Conservation (phyloP, 2,113 vertebrate genomes). For the Zosterops hypoxanthus region DNA sequence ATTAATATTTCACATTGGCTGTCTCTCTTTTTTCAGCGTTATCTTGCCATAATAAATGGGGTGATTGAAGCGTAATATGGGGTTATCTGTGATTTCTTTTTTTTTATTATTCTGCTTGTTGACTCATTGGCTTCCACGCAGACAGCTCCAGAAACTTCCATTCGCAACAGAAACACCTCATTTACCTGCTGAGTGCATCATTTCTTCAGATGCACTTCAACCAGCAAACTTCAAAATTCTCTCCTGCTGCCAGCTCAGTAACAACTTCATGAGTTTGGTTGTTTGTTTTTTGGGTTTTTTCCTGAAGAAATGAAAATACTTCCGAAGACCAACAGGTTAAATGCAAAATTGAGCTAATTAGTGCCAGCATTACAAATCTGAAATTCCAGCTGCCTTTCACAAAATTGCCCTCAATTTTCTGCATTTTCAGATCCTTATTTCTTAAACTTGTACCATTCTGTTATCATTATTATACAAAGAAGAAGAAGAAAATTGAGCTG, state of each 20-base stretch:
- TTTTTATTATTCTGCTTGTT: not conserved
- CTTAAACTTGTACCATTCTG: not conserved
- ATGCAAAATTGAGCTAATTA: not conserved
- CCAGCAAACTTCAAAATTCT: not conserved
- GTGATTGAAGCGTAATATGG: not conserved
- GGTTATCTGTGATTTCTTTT: not conserved
- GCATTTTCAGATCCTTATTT: not conserved
- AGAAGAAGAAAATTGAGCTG: not conserved
- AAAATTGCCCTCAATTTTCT: conserved; percentile 14
- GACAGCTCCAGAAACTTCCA: not conserved
- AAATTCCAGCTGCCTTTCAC: not conserved
- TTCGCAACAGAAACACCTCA: not conserved
- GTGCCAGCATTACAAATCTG: not conserved
- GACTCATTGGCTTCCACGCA: not conserved
- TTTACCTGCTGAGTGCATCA: not conserved
- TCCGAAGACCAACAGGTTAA: not conserved
- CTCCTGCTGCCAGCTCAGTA: not conserved
- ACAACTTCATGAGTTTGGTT: not conserved
- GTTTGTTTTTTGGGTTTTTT: not conserved
- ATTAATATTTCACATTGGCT: not conserved
- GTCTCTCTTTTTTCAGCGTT: not conserved
- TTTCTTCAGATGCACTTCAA: not conserved
- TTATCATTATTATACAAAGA: not conserved
- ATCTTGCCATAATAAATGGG: not conserved
- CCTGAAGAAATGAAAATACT: not conserved